A percentile compares a stretch with the other conserved stretches of the same genome.
These are phyloP conservation scores for Lasius platythorax DNA, from an alignment of 2,888 invertebrate species.

Conservation along the genomic window DNA sequence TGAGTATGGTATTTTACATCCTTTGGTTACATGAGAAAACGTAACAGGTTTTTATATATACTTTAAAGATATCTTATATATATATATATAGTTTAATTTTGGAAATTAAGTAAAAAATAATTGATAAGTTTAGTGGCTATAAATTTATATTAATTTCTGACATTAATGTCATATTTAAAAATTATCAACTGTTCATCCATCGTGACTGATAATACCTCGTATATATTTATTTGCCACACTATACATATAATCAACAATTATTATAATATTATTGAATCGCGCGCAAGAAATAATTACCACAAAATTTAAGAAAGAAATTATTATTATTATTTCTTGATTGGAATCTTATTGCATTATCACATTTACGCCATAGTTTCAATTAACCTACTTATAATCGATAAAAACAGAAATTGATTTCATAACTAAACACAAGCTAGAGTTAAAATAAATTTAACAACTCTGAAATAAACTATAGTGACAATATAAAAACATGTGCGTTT, in stretches of 20 bases:
- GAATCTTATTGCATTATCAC: constrained; percentile 6
- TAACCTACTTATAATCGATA: background rate
- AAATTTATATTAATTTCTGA: background rate
- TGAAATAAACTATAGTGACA: background rate
- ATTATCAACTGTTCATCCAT: background rate
- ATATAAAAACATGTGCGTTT: background rate
- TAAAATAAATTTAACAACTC: background rate
- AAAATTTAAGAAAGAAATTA: background rate
- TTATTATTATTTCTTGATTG: background rate
- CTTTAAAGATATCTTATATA: background rate
- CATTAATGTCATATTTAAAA: background rate
- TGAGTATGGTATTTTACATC: background rate
- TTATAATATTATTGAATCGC: background rate
- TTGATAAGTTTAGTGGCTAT: background rate
- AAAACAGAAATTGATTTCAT: constrained; percentile 6
- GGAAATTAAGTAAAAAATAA: background rate
- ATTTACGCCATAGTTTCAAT: background rate
- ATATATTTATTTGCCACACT: background rate
- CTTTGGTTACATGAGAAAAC: background rate
- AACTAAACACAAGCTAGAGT: background rate
- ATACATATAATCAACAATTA: background rate
- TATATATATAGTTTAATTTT: background rate
- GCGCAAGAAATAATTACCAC: background rate
- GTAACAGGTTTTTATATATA: background rate
- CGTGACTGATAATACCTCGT: background rate